phyloP scores from a whole-genome alignment of 2,797 vertebrate species.

The Podarcis lilfordi region DNA sequence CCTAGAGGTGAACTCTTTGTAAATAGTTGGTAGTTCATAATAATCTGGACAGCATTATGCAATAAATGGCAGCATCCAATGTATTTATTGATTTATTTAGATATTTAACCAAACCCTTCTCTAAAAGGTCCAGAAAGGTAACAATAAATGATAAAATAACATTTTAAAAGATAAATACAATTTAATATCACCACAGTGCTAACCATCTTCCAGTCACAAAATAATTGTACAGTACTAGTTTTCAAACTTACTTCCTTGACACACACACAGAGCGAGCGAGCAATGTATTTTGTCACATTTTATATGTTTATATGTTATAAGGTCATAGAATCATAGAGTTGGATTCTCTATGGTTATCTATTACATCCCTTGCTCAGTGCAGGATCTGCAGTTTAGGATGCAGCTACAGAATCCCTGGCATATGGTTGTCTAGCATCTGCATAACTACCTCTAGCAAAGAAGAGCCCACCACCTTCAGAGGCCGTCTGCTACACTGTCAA shows the following conservation, averaged over 20 bases:
- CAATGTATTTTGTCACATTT: background rate
- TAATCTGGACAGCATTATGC: background rate
- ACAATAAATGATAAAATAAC: background rate
- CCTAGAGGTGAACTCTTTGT: background rate
- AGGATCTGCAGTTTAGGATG: background rate
- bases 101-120: background rate
- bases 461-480: background rate
- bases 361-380: background rate
- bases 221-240: background rate
- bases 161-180: background rate
- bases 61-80: background rate
- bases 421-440: background rate
- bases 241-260: too few relatives aligned
- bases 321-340: too few relatives aligned
- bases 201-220: background rate
- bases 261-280: too few relatives aligned
- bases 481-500: too few relatives aligned
- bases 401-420: background rate
- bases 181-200: background rate
- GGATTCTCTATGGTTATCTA: background rate
- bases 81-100: constrained; percentile 1
- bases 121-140: background rate
- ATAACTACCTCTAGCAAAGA: background rate
- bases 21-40: background rate
- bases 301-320: background rate